A percentile compares a stretch with the other conserved stretches of the same genome.
Evolutionary conservation across 2,888 invertebrate genomes (phyloP).

Genomic region (Caenorhabditis sp.): DNA sequence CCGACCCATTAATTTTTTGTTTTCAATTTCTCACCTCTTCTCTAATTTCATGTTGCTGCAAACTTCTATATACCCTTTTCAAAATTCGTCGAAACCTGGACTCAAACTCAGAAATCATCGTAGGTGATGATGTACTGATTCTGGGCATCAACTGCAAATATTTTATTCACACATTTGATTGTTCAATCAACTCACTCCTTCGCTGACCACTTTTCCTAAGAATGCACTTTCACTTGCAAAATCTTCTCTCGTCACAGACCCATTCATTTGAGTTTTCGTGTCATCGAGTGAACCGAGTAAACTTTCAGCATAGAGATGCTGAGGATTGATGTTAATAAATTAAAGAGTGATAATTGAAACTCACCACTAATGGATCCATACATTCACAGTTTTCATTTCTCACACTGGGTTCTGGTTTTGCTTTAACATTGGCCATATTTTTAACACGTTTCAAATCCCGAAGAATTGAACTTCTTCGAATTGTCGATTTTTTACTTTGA

Average conservation of each 20-base stretch:
- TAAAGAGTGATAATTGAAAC: slow-evolving; percentile 4
- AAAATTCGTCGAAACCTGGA: slow-evolving; percentile 64
- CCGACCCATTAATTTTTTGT: neutral
- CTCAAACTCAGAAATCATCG: slow-evolving; percentile 66
- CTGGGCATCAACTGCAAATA: slow-evolving; percentile 58
- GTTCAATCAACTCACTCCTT: slow-evolving; percentile 42
- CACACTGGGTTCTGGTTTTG: slow-evolving; percentile 30
- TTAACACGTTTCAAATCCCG: slow-evolving; percentile 66
- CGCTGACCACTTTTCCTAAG: slow-evolving; percentile 57
- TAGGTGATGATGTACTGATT: slow-evolving; percentile 51
- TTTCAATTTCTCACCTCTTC: slow-evolving; percentile 54
- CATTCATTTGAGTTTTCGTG: slow-evolving; percentile 22
- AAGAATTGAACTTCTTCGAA: slow-evolving; percentile 63
- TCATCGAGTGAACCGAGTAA: slow-evolving; percentile 15
- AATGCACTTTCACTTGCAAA: slow-evolving; percentile 58
- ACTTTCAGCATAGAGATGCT: slow-evolving; percentile 38
- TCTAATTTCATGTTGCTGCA: slow-evolving; percentile 69
- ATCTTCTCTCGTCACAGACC: slow-evolving; percentile 22
- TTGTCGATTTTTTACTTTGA: slow-evolving; percentile 64
- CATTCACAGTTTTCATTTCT: slow-evolving; percentile 54
- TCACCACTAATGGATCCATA: slow-evolving; percentile 35
- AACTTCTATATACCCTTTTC: slow-evolving; percentile 66
- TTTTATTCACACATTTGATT: neutral
- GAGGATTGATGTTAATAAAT: neutral
- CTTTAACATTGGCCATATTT: slow-evolving; percentile 62